A percentile compares a stretch with the other conserved stretches of the same genome.
These are phyloP conservation scores for Platygyra sinensis DNA, from an alignment of 64 coral and sea anemone genomes.

Conservation along the genomic window DNA sequence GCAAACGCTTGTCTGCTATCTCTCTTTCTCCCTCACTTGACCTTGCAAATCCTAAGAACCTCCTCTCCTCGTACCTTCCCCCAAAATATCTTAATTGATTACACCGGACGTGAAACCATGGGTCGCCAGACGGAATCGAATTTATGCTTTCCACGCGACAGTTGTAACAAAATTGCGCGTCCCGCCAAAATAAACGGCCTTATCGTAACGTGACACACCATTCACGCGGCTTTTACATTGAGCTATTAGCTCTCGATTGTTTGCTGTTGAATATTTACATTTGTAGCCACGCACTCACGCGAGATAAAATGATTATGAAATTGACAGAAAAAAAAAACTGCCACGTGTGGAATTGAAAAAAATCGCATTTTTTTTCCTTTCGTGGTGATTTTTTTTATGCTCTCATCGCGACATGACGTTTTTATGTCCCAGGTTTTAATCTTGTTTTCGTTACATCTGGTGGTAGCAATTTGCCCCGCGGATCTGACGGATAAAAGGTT, in stretches of 20 bases:
- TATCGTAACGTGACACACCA: background rate
- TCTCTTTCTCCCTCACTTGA: too few species aligned
- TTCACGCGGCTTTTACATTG: background rate
- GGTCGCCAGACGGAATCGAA: too few species aligned
- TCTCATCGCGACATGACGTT: background rate
- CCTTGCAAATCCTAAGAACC: too few species aligned
- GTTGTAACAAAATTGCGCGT: background rate
- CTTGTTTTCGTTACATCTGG: background rate
- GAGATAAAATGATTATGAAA: background rate
- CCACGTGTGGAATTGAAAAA: background rate
- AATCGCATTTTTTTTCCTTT: background rate
- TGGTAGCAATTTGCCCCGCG: too few species aligned
- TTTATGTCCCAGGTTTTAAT: background rate
- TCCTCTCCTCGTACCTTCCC: too few species aligned
- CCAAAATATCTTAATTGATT: too few species aligned
- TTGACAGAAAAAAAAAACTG: background rate
- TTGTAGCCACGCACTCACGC: background rate
- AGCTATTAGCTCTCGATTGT: background rate
- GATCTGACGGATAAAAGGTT: conserved; percentile 9
- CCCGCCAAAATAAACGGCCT: background rate
- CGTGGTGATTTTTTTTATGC: background rate
- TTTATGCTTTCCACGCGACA: background rate
- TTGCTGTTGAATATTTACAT: background rate
- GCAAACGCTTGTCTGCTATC: too few species aligned
- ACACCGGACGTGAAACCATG: too few species aligned